phyloP scores from a whole-genome alignment of 2,888 invertebrate genomes.

The Pandemis cinnamomeana region DNA sequence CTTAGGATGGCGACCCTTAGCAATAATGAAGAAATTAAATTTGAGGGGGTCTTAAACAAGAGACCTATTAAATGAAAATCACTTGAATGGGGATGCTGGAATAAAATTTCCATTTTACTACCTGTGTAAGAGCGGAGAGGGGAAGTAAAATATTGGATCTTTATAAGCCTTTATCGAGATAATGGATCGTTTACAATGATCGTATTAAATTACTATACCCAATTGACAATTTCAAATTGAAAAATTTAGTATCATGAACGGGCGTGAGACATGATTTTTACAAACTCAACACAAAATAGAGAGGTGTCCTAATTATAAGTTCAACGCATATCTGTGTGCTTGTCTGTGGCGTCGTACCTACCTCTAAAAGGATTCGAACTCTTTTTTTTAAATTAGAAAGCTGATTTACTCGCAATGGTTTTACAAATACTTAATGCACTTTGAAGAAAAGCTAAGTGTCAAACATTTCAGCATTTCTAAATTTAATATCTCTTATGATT shows the following conservation, averaged over 20 bases:
- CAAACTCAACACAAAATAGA: no score
- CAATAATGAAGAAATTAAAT: constrained; percentile 36
- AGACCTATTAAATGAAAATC: constrained; percentile 36
- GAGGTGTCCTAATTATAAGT: no score
- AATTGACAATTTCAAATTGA: no score
- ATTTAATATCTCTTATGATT: not conserved
- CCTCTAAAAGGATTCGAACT: no score
- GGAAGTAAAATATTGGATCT: constrained; percentile 32
- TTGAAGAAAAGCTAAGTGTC: no score
- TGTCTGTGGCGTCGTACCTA: no score
- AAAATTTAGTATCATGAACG: no score
- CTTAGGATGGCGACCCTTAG: constrained; percentile 10
- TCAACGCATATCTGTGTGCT: no score
- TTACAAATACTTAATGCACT: no score
- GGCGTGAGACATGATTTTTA: no score
- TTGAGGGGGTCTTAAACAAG: constrained; percentile 19
- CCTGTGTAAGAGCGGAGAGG: constrained; percentile 29
- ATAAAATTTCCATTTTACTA: constrained; percentile 37
- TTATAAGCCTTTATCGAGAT: constrained; percentile 28
- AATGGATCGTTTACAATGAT: constrained; percentile 32
- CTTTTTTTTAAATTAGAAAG: no score
- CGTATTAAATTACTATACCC: not conserved
- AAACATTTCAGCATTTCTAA: not conserved
- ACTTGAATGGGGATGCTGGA: constrained; percentile 22
- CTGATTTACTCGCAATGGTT: no score